Conservation (phyloP, 2,113 vertebrate species). For the Nannospalax galili region DNA sequence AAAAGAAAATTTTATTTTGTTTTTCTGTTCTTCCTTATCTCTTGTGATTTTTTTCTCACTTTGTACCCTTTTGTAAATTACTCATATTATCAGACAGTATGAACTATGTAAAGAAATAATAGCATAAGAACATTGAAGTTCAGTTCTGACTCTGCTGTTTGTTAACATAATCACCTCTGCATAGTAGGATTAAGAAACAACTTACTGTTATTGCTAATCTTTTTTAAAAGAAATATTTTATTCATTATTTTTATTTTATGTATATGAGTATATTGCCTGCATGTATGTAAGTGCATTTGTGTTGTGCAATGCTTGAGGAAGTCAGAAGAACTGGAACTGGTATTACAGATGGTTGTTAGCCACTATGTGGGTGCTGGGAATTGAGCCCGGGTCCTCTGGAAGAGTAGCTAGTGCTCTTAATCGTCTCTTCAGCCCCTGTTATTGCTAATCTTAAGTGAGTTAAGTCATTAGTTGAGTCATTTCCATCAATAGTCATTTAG, state of each 20-base stretch:
- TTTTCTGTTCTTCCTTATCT: neutral
- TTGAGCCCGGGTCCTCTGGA: no score
- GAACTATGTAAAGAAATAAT: constrained; percentile 30
- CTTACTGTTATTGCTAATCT: constrained; percentile 33
- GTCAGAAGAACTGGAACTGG: no score
- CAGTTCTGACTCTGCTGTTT: constrained; percentile 37
- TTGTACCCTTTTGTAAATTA: neutral
- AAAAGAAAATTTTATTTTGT: neutral
- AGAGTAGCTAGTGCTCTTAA: no score
- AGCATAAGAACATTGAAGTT: neutral
- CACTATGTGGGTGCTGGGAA: no score
- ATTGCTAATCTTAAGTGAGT: constrained; percentile 36
- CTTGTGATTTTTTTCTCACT: neutral
- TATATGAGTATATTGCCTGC: no score
- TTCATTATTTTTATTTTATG: no score
- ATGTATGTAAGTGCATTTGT: no score
- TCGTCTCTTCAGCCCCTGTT: no score
- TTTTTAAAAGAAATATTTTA: no score
- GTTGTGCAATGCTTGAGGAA: no score
- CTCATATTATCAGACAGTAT: neutral
- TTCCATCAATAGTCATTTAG: constrained; percentile 23
- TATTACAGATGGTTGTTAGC: no score
- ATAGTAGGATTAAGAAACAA: constrained; percentile 37
- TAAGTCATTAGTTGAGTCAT: neutral
- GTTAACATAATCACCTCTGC: constrained; percentile 31